phyloP scores from a whole-genome alignment of 2,888 invertebrate genomes.

The Parochlus steinenii region DNA sequence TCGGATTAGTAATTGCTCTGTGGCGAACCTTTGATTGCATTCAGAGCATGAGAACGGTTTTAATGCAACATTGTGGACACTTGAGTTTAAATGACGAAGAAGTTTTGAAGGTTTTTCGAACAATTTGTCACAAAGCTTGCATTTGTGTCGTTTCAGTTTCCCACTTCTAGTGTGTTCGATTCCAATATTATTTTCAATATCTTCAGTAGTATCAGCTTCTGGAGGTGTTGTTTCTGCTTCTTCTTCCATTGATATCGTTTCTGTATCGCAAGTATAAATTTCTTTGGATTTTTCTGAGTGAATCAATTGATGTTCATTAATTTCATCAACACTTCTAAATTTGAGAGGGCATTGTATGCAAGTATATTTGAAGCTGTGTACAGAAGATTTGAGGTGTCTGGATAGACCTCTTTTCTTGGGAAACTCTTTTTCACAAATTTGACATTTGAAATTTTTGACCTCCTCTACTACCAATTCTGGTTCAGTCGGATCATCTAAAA shows the following conservation, averaged over 20 bases:
- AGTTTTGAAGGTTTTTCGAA: slow-evolving; percentile 8
- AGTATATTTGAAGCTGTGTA: too few species aligned
- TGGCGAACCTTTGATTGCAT: slow-evolving; percentile 5
- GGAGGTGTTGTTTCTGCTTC: neutral
- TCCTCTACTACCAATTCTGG: too few species aligned
- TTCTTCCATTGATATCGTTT: neutral
- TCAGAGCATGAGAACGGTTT: slow-evolving; percentile 7
- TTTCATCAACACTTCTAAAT: too few species aligned
- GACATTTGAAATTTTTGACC: too few species aligned
- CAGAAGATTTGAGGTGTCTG: too few species aligned
- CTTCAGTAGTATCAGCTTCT: neutral
- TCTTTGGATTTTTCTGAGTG: too few species aligned
- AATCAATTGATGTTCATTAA: too few species aligned
- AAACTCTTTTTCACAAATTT: too few species aligned
- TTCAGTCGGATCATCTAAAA: too few species aligned
- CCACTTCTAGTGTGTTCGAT: neutral
- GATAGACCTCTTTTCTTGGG: too few species aligned
- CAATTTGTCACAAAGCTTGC: neutral
- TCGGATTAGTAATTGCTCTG: slow-evolving; percentile 1
- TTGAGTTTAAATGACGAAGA: slow-evolving; percentile 4
- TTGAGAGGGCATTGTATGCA: too few species aligned
- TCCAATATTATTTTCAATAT: neutral
- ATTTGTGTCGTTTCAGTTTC: neutral
- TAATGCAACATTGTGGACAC: slow-evolving; percentile 7
- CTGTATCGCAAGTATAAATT: too few species aligned